Conservation (phyloP, 2,797 vertebrate genomes). For the Paratrypauchen microcephalus region DNA sequence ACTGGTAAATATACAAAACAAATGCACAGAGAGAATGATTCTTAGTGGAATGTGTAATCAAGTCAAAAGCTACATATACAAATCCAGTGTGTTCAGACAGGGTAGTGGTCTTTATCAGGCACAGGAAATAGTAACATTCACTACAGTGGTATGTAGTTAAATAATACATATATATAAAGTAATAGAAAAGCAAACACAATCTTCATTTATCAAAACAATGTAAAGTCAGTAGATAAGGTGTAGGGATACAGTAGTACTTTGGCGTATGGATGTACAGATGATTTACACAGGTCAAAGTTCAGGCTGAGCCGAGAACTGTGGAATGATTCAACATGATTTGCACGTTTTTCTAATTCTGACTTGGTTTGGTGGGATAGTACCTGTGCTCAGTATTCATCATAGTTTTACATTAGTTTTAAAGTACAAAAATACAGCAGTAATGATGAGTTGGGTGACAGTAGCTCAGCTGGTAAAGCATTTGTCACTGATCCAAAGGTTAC, state of each 20-base stretch:
- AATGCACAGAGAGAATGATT: constrained; percentile 4
- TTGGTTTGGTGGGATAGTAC: no score
- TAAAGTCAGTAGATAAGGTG: constrained; percentile 43
- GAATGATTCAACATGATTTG: no score
- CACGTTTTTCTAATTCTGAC: no score
- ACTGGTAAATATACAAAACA: background rate
- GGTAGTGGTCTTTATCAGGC: constrained; percentile 39
- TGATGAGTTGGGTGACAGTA: no score
- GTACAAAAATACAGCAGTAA: no score
- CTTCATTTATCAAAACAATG: constrained; percentile 53
- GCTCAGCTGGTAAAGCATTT: no score
- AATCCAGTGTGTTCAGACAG: constrained; percentile 49
- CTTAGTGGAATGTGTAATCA: constrained; percentile 60
- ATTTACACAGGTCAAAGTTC: constrained; percentile 12
- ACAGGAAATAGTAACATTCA: constrained; percentile 25
- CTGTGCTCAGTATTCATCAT: no score
- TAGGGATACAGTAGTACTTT: constrained; percentile 54
- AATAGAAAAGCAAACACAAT: constrained; percentile 52
- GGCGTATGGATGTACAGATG: constrained; percentile 41
- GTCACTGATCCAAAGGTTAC: no score
- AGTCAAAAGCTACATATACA: constrained; percentile 47
- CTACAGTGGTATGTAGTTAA: constrained; percentile 35
- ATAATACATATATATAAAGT: constrained; percentile 42
- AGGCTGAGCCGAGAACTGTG: background rate
- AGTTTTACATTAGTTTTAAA: no score